Evolutionary conservation across 2,113 vertebrate species (phyloP).

Genomic region (Tetraodon nigroviridis): DNA sequence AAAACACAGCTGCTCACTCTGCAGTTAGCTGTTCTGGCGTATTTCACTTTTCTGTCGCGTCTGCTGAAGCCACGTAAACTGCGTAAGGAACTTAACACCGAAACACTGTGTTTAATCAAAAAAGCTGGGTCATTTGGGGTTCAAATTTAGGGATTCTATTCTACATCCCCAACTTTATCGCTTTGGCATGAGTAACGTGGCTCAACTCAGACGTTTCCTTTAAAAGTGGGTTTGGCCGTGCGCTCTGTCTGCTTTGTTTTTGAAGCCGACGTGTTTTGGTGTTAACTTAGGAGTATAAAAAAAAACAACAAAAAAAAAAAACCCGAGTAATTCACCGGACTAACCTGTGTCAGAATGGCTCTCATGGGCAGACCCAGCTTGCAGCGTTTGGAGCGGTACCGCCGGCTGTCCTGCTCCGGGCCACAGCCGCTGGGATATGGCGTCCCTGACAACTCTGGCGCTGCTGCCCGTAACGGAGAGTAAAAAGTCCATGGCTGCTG

Average conservation of each 20-base stretch:
- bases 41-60: background rate
- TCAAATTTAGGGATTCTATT: too few relatives aligned
- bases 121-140: too few relatives aligned
- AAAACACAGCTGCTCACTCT: background rate
- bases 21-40: background rate
- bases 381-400: background rate
- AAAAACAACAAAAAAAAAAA: too few relatives aligned
- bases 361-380: background rate
- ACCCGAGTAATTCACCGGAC: slow-evolving; percentile 5
- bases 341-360: slow-evolving; percentile 33
- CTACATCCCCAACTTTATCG: too few relatives aligned
- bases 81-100: too few relatives aligned
- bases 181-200: too few relatives aligned
- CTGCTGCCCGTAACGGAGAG: slow-evolving; percentile 65
- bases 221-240: too few relatives aligned
- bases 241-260: too few relatives aligned
- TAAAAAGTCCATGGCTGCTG: slow-evolving; percentile 66
- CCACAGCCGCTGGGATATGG: slow-evolving; percentile 68
- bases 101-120: too few relatives aligned
- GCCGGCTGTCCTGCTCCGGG: slow-evolving; percentile 34
- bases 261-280: too few relatives aligned
- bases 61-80: background rate
- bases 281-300: too few relatives aligned
- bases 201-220: too few relatives aligned
- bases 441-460: slow-evolving; percentile 66